A percentile compares a stretch with the other conserved stretches of the same genome.
Conservation (phyloP, 1,140 invertebrate genomes). For the Eciton burchellii region DNA sequence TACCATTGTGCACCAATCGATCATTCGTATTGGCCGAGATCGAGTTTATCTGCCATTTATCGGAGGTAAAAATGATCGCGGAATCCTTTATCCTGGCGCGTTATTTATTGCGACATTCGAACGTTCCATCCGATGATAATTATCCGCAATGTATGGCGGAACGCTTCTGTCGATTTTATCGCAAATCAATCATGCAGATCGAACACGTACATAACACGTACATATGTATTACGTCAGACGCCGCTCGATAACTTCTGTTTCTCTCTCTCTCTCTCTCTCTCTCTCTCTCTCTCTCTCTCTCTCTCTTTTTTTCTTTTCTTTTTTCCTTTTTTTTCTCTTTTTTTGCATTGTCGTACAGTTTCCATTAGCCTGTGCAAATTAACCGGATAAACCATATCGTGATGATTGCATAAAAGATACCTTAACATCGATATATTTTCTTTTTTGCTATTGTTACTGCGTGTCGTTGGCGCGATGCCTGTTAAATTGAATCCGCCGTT, state of each 20-base stretch:
- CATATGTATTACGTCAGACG: constrained; percentile 40
- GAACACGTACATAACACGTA: not conserved
- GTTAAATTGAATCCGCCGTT: too few species aligned
- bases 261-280: too few species aligned
- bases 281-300: too few species aligned
- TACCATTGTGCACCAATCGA: not conserved
- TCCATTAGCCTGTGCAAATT: constrained; percentile 1
- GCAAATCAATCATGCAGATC: constrained; percentile 43
- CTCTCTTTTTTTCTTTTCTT: too few species aligned
- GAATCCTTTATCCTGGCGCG: not conserved
- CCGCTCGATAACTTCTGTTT: too few species aligned
- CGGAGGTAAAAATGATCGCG: not conserved
- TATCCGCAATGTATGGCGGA: not conserved
- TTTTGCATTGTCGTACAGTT: too few species aligned
- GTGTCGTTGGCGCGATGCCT: too few species aligned
- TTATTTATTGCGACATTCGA: too few species aligned
- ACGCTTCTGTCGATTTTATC: constrained; percentile 18
- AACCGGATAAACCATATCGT: not conserved
- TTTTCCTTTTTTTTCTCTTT: too few species aligned
- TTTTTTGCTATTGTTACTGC: too few species aligned
- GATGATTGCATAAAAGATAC: not conserved
- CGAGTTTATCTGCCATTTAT: not conserved
- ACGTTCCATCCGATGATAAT: not conserved
- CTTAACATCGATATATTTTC: not conserved
- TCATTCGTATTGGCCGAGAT: not conserved